Evolutionary conservation across 30 jellyfish, hydroid and myxozoan genomes (phyloP), one percentile per base, ranked within the genome.

Genomic region (Pseudorhiza aurosa): DNA sequence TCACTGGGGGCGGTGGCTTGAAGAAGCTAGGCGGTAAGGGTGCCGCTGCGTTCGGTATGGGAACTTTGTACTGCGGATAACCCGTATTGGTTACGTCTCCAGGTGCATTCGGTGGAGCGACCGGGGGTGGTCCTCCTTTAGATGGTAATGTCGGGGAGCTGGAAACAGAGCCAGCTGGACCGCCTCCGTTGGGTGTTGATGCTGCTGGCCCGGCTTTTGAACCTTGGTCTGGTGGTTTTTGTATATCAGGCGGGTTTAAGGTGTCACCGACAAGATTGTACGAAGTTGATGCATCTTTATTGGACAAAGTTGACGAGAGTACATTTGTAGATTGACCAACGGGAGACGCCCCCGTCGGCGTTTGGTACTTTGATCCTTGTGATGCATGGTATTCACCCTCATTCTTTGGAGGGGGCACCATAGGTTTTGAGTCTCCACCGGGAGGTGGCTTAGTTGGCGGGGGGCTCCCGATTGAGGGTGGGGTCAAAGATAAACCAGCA

Each of bases 311-410:
- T 25, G 95, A 90, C 0, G 97, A 60, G 2, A 88, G 79, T n/a
- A 88, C 89, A 9, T 90, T 77, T 5, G 83, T 77, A 15, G 97
- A 88, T 28, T 89, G 59, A 4, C 97, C 97, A 11, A 75, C 93
- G 31, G 97, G 97, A 0, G 85, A 75, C 4, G 97, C 88, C 12
- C 97, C 97, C 25, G 83, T 78, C 45, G 94, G 94, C 4, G 97
- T 72, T 32, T 68, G 77, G 46, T 74, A 88, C 44, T 85, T 79
- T 0, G 85, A 62, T 8, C 85, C 84, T 65, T 67, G 70, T 17
- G 85, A 72, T 28, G 85, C 92, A 51, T 81, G 84, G 6, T 35
- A 71, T 29, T 81, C 72, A 7, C 79, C 75, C 25, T 77, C 89
- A 60, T 19, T 77, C 74, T 60, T 28, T 0, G 89, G 89, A 37